These are phyloP conservation scores for Panagrolaimus sp. DNA, from an alignment of 1,140 invertebrate genomes.

Conservation along the genomic window DNA sequence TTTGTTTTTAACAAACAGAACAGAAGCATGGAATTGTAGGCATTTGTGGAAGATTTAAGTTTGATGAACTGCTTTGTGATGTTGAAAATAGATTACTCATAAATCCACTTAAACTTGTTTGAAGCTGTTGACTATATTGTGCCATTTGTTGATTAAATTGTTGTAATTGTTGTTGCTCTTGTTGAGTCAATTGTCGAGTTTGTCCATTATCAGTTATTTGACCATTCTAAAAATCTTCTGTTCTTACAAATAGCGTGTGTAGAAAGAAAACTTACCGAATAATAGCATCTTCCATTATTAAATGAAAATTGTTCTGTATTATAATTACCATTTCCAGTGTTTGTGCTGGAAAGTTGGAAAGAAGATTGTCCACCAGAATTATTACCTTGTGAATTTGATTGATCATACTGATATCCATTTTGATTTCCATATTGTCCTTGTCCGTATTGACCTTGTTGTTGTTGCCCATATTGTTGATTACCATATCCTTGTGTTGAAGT, in stretches of 20 bases:
- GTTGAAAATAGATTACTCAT: neutral
- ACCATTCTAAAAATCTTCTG: neutral
- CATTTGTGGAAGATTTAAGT: constrained; percentile 2
- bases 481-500: too few relatives aligned
- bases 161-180: neutral
- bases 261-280: neutral
- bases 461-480: neutral
- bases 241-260: too few relatives aligned
- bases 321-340: neutral
- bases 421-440: too few relatives aligned
- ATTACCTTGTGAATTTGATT: too few relatives aligned
- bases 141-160: neutral
- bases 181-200: neutral
- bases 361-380: neutral
- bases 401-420: too few relatives aligned
- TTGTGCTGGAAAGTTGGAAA: neutral
- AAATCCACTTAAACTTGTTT: neutral
- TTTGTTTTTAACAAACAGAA: neutral
- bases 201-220: constrained; percentile 1
- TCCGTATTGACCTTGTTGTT: too few relatives aligned
- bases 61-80: neutral
- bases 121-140: neutral
- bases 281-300: constrained; percentile 6
- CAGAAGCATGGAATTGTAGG: constrained; percentile 4
- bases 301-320: neutral